Percentiles rank a stretch among this genome's conserved stretches.
Evolutionary conservation across 2,797 vertebrate genomes (phyloP).

Genomic region (Zonotrichia albicollis): DNA sequence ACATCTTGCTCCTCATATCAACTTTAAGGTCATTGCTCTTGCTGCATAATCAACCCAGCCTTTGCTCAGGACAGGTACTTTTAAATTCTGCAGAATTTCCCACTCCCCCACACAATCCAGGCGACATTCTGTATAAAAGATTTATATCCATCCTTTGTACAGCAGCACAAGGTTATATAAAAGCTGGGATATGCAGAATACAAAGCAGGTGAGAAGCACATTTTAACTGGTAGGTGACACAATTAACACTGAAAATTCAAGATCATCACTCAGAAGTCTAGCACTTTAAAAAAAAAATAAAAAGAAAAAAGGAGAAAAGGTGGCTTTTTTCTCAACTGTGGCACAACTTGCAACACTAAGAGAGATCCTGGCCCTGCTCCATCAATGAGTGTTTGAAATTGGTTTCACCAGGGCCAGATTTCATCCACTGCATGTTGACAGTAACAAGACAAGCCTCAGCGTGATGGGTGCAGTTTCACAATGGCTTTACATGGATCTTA

Average conservation of each 20-base stretch:
- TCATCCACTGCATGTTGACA: neutral
- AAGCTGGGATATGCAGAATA: neutral
- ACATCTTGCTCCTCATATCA: neutral
- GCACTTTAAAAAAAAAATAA: neutral
- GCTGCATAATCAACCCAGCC: neutral
- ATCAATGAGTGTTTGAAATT: neutral
- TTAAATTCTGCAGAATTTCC: constrained; percentile 18
- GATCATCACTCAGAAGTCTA: neutral
- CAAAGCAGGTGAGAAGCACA: neutral
- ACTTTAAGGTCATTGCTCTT: neutral
- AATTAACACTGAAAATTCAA: constrained; percentile 14
- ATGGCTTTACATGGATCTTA: neutral
- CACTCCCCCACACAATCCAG: constrained; percentile 5
- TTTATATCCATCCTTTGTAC: constrained; percentile 18
- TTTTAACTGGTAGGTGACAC: neutral
- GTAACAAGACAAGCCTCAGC: neutral
- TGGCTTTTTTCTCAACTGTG: neutral
- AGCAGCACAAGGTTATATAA: constrained; percentile 20
- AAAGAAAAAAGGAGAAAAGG: neutral
- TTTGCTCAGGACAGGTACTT: neutral
- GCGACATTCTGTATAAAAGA: constrained; percentile 24
- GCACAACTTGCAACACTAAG: neutral
- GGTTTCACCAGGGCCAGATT: neutral
- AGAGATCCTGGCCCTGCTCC: constrained; percentile 6
- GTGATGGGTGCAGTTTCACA: neutral